Percentiles rank a stretch among this genome's conserved stretches.
Conservation (phyloP, 2,888 invertebrate genomes). For the Cyrtodaria siliqua region DNA sequence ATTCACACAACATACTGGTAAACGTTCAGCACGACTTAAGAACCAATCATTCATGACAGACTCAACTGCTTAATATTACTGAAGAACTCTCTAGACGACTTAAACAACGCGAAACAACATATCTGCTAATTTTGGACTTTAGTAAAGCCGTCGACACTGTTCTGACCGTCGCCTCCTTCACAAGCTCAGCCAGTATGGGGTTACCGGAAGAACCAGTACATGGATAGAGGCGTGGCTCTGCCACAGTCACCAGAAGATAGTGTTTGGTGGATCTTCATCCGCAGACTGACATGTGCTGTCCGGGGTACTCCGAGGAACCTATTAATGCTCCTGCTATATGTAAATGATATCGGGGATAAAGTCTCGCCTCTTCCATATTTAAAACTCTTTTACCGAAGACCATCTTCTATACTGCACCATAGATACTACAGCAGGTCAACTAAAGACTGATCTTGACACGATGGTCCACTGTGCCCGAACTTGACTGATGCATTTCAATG, state of each 20-base stretch:
- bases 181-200: conserved; percentile 27
- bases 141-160: conserved; percentile 25
- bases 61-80: conserved; percentile 18
- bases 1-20: conserved; percentile 14
- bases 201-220: conserved; percentile 18
- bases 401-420: conserved; percentile 14
- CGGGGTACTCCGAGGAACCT: neutral
- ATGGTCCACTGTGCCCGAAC: conserved; percentile 2
- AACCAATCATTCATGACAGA: conserved; percentile 26
- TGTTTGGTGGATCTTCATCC: conserved; percentile 11
- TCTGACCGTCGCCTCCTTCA: conserved; percentile 15
- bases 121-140: conserved; percentile 24
- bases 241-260: conserved; percentile 7
- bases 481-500: conserved; percentile 24
- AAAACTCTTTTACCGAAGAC: conserved; percentile 17
- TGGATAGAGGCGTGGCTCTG: conserved; percentile 18
- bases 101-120: conserved; percentile 8
- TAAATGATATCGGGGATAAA: conserved; percentile 7
- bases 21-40: conserved; percentile 20
- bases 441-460: conserved; percentile 2
- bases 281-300: conserved; percentile 14
- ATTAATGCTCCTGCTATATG: neutral
- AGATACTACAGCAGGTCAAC: neutral
- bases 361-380: conserved; percentile 20
- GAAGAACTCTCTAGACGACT: conserved; percentile 16